A percentile compares a stretch with the other conserved stretches of the same genome.
These are phyloP conservation scores for Lottia gigantea DNA, from an alignment of 2,888 invertebrate genomes.

Conservation along the genomic window DNA sequence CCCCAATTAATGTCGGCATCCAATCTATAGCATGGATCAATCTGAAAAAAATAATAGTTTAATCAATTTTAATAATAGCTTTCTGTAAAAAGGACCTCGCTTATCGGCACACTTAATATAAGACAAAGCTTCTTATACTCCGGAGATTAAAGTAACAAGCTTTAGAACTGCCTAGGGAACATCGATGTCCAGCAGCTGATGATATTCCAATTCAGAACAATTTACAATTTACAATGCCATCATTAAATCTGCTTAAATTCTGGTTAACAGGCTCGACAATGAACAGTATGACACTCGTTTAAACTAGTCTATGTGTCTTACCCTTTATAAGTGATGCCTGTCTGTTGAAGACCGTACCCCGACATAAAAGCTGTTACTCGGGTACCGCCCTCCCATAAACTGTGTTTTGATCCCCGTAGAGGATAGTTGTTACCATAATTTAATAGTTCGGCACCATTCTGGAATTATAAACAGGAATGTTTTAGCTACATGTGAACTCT, in stretches of 20 bases:
- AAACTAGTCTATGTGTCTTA: neutral
- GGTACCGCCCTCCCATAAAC: slow-evolving; percentile 85
- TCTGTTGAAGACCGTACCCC: slow-evolving; percentile 40
- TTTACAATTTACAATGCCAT: no score
- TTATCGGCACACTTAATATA: no score
- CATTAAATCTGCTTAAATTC: no score
- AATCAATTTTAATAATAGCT: no score
- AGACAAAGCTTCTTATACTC: no score
- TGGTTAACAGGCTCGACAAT: neutral
- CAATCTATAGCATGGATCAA: slow-evolving; percentile 69
- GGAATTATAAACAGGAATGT: slow-evolving; percentile 13
- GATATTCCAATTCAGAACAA: no score
- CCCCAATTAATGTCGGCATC: slow-evolving; percentile 66
- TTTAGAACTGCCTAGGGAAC: no score
- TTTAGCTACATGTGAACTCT: no score
- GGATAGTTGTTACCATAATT: slow-evolving; percentile 66
- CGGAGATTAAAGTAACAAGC: no score
- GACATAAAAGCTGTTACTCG: slow-evolving; percentile 65
- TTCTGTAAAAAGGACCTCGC: no score
- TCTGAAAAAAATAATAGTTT: slow-evolving; percentile 34
- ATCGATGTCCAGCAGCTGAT: no score
- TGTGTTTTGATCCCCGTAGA: slow-evolving; percentile 74
- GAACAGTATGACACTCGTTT: neutral
- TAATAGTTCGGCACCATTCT: slow-evolving; percentile 63
- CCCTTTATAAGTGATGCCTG: slow-evolving; percentile 35